Evolutionary conservation across 2,888 invertebrate genomes (phyloP).

Genomic region (Tenthredo livida): DNA sequence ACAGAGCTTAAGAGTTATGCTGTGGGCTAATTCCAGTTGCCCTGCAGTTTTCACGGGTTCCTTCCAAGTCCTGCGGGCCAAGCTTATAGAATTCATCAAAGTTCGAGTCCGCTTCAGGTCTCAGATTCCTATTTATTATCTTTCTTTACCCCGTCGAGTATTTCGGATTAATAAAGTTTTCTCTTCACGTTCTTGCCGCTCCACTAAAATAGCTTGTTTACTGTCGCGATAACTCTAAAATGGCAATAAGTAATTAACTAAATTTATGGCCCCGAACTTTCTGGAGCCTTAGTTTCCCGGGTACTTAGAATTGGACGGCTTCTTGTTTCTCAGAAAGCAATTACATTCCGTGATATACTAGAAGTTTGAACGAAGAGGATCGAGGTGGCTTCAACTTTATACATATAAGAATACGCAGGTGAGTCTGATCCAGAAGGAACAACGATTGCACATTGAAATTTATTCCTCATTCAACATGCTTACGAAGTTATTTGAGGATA

Average conservation of each 20-base stretch:
- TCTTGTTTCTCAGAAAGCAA: constrained; percentile 43
- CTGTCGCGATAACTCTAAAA: constrained; percentile 44
- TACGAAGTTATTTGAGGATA: background rate
- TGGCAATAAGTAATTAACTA: constrained; percentile 43
- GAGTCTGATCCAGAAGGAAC: background rate
- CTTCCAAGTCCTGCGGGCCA: background rate
- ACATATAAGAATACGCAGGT: constrained; percentile 1
- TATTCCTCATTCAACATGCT: background rate
- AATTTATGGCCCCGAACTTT: constrained; percentile 43
- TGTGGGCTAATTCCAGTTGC: background rate
- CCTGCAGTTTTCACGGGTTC: background rate
- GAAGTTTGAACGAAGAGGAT: constrained; percentile 43
- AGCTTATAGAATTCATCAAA: constrained; percentile 13
- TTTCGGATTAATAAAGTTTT: constrained; percentile 42
- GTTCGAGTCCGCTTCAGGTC: background rate
- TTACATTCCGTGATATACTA: constrained; percentile 42
- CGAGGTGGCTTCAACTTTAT: constrained; percentile 21
- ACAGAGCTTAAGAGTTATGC: background rate
- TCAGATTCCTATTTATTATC: constrained; percentile 15
- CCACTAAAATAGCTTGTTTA: constrained; percentile 38
- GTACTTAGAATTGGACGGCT: constrained; percentile 47
- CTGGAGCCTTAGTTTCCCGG: background rate
- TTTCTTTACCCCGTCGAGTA: constrained; percentile 11
- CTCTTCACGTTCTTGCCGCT: constrained; percentile 29
- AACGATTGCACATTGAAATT: background rate